phyloP scores from a whole-genome alignment of 1,140 invertebrate species.

The Drosophila lacertosa region DNA sequence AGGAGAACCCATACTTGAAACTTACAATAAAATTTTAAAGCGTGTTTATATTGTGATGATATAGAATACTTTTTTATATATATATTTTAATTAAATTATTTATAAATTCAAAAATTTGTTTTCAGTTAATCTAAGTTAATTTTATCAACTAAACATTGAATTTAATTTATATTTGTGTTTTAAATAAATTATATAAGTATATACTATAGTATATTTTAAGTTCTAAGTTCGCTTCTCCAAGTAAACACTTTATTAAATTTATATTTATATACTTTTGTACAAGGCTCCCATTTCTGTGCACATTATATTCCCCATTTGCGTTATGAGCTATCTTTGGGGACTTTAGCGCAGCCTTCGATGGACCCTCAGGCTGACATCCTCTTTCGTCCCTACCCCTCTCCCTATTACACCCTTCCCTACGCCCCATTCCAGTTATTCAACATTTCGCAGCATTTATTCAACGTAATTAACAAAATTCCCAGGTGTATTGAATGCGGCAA shows the following conservation, averaged over 20 bases:
- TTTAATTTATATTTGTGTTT: too few relatives aligned
- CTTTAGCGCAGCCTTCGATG: conserved; percentile 3
- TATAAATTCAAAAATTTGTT: too few relatives aligned
- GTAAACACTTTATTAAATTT: background rate
- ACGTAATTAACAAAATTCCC: conserved; percentile 79
- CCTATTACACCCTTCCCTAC: background rate
- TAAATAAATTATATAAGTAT: too few relatives aligned
- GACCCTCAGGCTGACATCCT: background rate
- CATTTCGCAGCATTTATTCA: conserved; percentile 75
- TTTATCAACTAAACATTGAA: too few relatives aligned
- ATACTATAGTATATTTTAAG: too few relatives aligned
- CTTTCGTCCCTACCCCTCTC: background rate
- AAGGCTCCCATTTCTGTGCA: background rate
- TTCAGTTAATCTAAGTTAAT: too few relatives aligned
- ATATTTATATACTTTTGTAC: background rate
- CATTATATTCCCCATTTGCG: background rate
- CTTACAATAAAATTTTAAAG: too few relatives aligned
- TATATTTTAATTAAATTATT: too few relatives aligned
- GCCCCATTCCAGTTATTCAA: conserved; percentile 23
- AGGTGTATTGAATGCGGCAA: conserved; percentile 59
- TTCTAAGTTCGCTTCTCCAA: background rate
- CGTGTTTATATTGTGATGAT: too few relatives aligned
- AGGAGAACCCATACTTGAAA: too few relatives aligned
- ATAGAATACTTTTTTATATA: background rate
- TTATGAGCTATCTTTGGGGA: conserved; percentile 12